Percentiles rank a stretch among this genome's conserved stretches.
Evolutionary conservation across 2,113 vertebrate species (phyloP).

Genomic region (Mus musculus): DNA sequence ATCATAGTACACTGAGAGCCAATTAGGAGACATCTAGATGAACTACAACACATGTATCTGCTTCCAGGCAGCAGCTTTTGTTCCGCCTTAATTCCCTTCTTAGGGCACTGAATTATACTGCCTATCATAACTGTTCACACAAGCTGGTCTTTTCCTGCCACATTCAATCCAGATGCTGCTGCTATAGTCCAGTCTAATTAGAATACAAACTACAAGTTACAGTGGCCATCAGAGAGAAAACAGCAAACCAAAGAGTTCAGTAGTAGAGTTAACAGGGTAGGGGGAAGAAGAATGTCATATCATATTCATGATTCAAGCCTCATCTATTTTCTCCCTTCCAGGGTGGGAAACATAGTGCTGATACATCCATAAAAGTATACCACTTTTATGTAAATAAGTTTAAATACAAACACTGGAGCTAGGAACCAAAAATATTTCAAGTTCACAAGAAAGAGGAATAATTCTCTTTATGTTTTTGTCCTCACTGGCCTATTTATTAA

Average conservation of each 20-base stretch:
- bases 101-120: conserved; percentile 20
- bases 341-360: not conserved
- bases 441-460: conserved; percentile 46
- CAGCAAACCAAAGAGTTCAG: conserved; percentile 29
- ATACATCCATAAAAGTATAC: not conserved
- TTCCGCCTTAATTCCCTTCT: not conserved
- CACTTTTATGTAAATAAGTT: not conserved
- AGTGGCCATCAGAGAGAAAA: conserved; percentile 46
- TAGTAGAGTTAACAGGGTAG: not conserved
- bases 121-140: not conserved
- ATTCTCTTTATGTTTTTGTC: conserved; percentile 51
- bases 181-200: conserved; percentile 44
- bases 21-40: not conserved
- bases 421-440: conserved; percentile 27
- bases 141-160: conserved; percentile 20
- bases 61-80: not conserved
- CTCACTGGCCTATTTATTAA: conserved; percentile 27
- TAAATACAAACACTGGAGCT: not conserved
- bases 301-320: conserved; percentile 4
- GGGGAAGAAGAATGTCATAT: not conserved
- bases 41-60: not conserved
- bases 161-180: conserved; percentile 37
- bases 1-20: not conserved
- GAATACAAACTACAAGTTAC: conserved; percentile 35
- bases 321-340: conserved; percentile 30